Evolutionary conservation across 1,140 invertebrate species (phyloP).

Genomic region (Oryctes rhinoceros): DNA sequence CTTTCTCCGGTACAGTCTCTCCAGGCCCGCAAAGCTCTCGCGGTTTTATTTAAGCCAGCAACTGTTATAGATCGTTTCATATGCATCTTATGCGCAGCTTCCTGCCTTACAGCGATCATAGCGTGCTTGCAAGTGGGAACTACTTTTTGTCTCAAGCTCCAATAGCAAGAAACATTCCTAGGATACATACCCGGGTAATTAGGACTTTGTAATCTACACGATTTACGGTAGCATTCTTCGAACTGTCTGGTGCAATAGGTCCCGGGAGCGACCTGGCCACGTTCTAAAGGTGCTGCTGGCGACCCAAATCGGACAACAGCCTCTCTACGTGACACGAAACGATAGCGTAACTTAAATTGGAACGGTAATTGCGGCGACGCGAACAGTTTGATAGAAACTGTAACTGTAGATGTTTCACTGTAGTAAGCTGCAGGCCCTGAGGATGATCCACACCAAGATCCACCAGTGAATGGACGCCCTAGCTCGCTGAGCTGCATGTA

Average conservation of each 20-base stretch:
- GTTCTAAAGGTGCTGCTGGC: conserved; percentile 74
- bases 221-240: conserved; percentile 85
- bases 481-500: conserved; percentile 84
- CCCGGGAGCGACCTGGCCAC: conserved; percentile 82
- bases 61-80: conserved; percentile 72
- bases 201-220: conserved; percentile 83
- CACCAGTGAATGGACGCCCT: conserved; percentile 81
- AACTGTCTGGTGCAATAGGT: conserved; percentile 89
- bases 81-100: conserved; percentile 75
- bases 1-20: conserved; percentile 82
- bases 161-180: conserved; percentile 84
- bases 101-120: conserved; percentile 83
- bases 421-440: conserved; percentile 82
- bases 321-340: conserved; percentile 76
- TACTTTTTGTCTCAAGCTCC: conserved; percentile 81
- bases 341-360: conserved; percentile 79
- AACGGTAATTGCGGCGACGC: conserved; percentile 70
- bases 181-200: conserved; percentile 93
- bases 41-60: conserved; percentile 73
- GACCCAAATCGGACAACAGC: conserved; percentile 81
- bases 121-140: conserved; percentile 88
- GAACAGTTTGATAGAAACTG: conserved; percentile 79
- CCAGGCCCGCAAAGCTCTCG: conserved; percentile 77
- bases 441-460: conserved; percentile 83
- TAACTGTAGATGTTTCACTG: conserved; percentile 84